Percentiles rank a stretch among this genome's conserved stretches.
phyloP scores from a whole-genome alignment of 2,888 invertebrate genomes.

The Tetragonisca angustula region DNA sequence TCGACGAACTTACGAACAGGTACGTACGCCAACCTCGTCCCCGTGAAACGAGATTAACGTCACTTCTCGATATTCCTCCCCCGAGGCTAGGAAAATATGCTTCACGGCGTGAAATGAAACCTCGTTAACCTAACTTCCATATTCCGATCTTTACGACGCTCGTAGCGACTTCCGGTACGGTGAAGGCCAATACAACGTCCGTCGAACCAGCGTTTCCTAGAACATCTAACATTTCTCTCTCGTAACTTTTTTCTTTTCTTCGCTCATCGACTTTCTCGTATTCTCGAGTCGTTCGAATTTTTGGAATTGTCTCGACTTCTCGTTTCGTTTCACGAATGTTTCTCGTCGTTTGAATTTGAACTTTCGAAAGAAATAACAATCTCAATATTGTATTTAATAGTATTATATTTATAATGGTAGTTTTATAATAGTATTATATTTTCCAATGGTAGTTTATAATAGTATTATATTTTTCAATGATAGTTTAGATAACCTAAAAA shows the following conservation, averaged over 20 bases:
- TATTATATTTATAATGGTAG: no score
- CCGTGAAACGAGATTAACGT: conserved; percentile 74
- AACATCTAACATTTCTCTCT: not conserved
- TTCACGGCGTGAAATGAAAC: conserved; percentile 62
- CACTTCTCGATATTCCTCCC: conserved; percentile 70
- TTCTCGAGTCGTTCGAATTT: no score
- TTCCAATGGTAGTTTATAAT: no score
- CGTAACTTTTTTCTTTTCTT: accelerated
- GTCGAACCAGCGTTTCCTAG: not conserved
- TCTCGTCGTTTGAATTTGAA: no score
- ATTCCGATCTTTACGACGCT: not conserved
- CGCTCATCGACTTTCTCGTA: not conserved
- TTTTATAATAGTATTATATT: no score
- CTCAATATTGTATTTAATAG: no score
- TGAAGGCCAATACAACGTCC: not conserved
- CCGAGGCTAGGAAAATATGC: conserved; percentile 28
- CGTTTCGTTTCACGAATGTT: no score
- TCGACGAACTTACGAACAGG: conserved; percentile 26
- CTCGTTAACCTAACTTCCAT: conserved; percentile 26
- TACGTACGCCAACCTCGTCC: conserved; percentile 15
- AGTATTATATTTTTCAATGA: no score
- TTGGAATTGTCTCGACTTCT: no score
- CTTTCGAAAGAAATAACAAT: no score
- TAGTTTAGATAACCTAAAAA: no score
- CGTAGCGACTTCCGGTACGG: conserved; percentile 7